Evolutionary conservation across 2,113 vertebrate genomes (phyloP), one percentile per base, ranked within the genome.

Genomic region (Diphyllodes magnificus): DNA sequence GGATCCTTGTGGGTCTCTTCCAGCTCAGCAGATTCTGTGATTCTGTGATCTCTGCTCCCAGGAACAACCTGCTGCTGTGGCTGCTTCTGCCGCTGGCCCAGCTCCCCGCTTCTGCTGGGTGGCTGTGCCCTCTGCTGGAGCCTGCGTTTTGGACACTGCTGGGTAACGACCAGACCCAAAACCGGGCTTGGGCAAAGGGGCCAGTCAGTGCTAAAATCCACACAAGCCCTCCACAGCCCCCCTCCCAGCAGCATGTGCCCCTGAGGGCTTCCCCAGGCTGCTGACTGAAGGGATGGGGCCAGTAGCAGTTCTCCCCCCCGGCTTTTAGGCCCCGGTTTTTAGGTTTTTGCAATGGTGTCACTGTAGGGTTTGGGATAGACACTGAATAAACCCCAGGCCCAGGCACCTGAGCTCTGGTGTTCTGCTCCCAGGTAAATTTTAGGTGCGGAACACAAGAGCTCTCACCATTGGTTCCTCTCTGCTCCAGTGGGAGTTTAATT

Each of bases 101-200:
- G 33, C 69, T 75, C 44, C 47, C 35, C 1, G 3, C 11, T 93
- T 77, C 54, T 88, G 71, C 86, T 77, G 60, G 50, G 50, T 83
- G 92, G 54, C 76, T 96, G 94, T 96, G 95, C 95, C 94, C 95
- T 92, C 95, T 96, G 92, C 50, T 92, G 92, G 96, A 95, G 50
- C 68, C 79, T 83, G 71, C 1, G 0, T 27, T 87, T 60, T 44
- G 88, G 78, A 65, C 70, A 10, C 25, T 31, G 10, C 61, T 54
- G 50, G 40, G 28, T 21, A 12, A 39, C 9, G 42, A 47, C 21
- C 85, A 24, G 69, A 56, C 45, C 51, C 57, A 7, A 70, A 75
- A 6, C 9, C 31, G 40, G 47, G 13, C 75, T 64, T 40, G 17
- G 49, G 30, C 39, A 39, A 56, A 79, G 42, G 25, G 22, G 25